Evolutionary conservation across 2,888 invertebrate species (phyloP).

Genomic region (Amphipyra berbera): DNA sequence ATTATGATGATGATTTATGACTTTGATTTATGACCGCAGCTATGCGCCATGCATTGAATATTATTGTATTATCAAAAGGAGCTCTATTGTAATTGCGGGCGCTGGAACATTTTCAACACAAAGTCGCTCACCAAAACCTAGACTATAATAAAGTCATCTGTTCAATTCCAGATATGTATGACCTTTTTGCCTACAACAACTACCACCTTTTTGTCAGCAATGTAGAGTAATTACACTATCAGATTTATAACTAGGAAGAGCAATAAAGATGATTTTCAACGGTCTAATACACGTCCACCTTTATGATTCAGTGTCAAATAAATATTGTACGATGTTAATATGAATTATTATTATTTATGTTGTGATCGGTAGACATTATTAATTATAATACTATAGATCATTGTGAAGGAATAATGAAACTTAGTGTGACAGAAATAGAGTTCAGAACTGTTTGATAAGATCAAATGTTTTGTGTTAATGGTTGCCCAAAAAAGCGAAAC

Average conservation of each 20-base stretch:
- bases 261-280: constrained; percentile 57
- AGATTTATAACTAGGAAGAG: constrained; percentile 62
- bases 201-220: constrained; percentile 3
- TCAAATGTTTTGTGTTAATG: background rate
- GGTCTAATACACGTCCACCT: constrained; percentile 43
- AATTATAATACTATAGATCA: constrained; percentile 33
- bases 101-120: too few species aligned
- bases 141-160: too few species aligned
- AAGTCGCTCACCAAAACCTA: too few species aligned
- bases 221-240: constrained; percentile 44
- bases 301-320: constrained; percentile 51
- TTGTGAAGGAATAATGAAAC: constrained; percentile 3
- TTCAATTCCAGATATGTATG: background rate
- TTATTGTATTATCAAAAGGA: too few species aligned
- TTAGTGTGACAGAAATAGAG: background rate
- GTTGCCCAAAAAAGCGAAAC: constrained; percentile 26
- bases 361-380: constrained; percentile 46
- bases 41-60: too few species aligned
- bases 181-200: constrained; percentile 25
- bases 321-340: constrained; percentile 48
- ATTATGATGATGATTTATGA: too few species aligned
- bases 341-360: constrained; percentile 53
- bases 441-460: constrained; percentile 12
- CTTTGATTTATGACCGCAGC: too few species aligned
- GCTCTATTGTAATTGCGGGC: too few species aligned